Evolutionary conservation across 2,888 invertebrate genomes (phyloP).

Genomic region (Phyto melanocephala): DNA sequence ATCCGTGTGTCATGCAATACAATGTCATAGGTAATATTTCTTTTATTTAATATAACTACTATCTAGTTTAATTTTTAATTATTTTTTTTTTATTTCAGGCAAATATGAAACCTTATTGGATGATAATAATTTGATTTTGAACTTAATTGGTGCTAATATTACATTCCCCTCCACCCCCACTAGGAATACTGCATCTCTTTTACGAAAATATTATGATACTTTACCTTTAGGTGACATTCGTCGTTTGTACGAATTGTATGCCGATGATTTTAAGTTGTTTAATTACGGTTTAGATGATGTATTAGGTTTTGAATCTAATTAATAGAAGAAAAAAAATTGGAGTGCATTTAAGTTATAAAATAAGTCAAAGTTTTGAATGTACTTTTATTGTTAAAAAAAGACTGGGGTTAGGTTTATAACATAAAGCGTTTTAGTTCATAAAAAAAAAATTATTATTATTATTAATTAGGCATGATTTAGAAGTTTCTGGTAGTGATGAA

Average conservation of each 20-base stretch:
- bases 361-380: too few relatives aligned
- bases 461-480: too few relatives aligned
- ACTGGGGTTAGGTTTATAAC: too few relatives aligned
- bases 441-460: too few relatives aligned
- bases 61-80: too few relatives aligned
- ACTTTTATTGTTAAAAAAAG: too few relatives aligned
- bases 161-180: slow-evolving; percentile 84
- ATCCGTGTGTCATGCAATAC: slow-evolving; percentile 92
- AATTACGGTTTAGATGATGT: slow-evolving; percentile 88
- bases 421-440: too few relatives aligned
- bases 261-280: slow-evolving; percentile 89
- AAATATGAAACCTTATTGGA: slow-evolving; percentile 92
- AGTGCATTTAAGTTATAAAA: background rate
- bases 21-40: slow-evolving; percentile 86
- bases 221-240: slow-evolving; percentile 85
- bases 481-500: too few relatives aligned
- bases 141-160: slow-evolving; percentile 82
- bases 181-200: slow-evolving; percentile 85
- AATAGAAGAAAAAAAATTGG: background rate
- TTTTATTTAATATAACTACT: background rate
- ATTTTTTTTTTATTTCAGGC: slow-evolving; percentile 76
- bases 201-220: slow-evolving; percentile 86
- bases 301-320: slow-evolving; percentile 87
- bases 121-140: slow-evolving; percentile 85
- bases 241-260: slow-evolving; percentile 86